A percentile compares a stretch with the other conserved stretches of the same genome.
phyloP scores from a whole-genome alignment of 2,113 vertebrate genomes.

The Ascaphus truei region DNA sequence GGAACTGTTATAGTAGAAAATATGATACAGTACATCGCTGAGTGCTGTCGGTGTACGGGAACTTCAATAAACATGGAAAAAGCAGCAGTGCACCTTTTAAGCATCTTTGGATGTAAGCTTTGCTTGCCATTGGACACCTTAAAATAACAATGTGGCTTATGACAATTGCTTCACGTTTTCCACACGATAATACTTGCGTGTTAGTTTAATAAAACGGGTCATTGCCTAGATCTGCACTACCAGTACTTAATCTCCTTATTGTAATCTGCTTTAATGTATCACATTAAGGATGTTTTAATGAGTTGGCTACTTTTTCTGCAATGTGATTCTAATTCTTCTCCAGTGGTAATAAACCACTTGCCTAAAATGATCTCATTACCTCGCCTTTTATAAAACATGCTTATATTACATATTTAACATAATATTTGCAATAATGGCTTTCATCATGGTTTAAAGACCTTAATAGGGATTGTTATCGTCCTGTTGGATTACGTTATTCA shows the following conservation, averaged over 20 bases:
- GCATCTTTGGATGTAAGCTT: too few species aligned
- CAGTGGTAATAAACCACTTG: conserved; percentile 3
- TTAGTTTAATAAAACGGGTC: conserved; percentile 25
- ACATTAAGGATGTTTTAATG: conserved; percentile 26
- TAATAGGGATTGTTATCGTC: background rate
- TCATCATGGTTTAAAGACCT: background rate
- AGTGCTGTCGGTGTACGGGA: too few species aligned
- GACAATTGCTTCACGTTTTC: background rate
- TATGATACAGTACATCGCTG: too few species aligned
- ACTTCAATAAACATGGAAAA: too few species aligned
- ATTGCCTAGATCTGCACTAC: background rate
- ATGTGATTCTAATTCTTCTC: conserved; percentile 1
- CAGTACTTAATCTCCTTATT: background rate
- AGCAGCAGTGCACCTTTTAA: too few species aligned
- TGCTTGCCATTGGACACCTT: too few species aligned
- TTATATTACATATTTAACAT: background rate
- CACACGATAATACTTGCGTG: background rate
- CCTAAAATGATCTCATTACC: background rate
- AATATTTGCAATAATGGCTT: background rate
- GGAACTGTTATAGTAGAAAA: too few species aligned
- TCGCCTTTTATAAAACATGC: background rate
- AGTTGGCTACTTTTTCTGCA: conserved; percentile 11
- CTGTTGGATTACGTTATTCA: background rate
- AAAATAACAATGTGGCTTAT: background rate
- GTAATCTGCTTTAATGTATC: conserved; percentile 23